A percentile compares a stretch with the other conserved stretches of the same genome.
Conservation (phyloP, 2,888 invertebrate genomes). For the Lepidochitona cinerea region DNA sequence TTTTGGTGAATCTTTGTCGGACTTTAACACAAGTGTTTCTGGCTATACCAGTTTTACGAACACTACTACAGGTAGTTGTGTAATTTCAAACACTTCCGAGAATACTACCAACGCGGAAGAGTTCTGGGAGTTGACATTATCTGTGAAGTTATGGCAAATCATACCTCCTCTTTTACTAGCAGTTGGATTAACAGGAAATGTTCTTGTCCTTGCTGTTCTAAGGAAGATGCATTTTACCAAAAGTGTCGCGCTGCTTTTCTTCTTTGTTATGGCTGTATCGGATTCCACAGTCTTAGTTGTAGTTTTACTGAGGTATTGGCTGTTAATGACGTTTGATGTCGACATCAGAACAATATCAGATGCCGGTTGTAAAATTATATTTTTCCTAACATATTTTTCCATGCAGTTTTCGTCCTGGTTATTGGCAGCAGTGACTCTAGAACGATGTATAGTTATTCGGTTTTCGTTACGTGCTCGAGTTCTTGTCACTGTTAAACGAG, state of each 20-base stretch:
- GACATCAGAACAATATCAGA: conserved; percentile 31
- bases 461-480: conserved; percentile 21
- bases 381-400: conserved; percentile 41
- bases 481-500: conserved; percentile 23
- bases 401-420: conserved; percentile 48
- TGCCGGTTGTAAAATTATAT: conserved; percentile 37
- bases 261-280: conserved; percentile 35
- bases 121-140: neutral
- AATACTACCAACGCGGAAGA: too few species aligned
- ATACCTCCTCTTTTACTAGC: conserved; percentile 35
- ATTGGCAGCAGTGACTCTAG: conserved; percentile 37
- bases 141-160: conserved; percentile 29
- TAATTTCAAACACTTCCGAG: too few species aligned
- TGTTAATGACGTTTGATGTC: conserved; percentile 25
- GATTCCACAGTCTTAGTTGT: conserved; percentile 36
- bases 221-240: conserved; percentile 27
- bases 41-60: too few species aligned
- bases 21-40: too few species aligned
- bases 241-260: conserved; percentile 37
- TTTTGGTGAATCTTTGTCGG: too few species aligned
- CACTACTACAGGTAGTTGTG: too few species aligned
- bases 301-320: conserved; percentile 37
- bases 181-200: conserved; percentile 38
- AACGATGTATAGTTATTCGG: conserved; percentile 32
- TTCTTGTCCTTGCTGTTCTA: conserved; percentile 35